These are phyloP conservation scores for Laspeyria flexula DNA, from an alignment of 2,888 invertebrate genomes.

Conservation along the genomic window DNA sequence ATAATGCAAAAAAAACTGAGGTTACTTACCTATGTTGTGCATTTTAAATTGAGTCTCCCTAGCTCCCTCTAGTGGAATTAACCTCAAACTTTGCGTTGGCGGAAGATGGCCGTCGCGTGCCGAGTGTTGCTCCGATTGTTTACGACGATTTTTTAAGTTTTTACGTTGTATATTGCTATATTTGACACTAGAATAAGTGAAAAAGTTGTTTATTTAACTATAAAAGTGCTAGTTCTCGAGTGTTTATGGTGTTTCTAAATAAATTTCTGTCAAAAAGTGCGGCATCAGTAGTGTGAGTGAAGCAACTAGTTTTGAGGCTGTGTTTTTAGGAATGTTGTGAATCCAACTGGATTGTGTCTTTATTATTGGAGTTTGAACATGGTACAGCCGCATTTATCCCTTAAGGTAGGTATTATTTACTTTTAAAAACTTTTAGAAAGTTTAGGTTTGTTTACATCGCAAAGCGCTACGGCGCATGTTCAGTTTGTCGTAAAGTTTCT, in stretches of 20 bases:
- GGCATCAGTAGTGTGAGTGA: constrained; percentile 67
- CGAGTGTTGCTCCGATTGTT: constrained; percentile 80
- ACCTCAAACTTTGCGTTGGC: constrained; percentile 74
- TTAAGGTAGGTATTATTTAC: constrained; percentile 65
- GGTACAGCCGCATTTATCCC: constrained; percentile 54
- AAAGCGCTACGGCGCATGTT: constrained; percentile 75
- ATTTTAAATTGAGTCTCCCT: constrained; percentile 7
- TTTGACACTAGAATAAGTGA: constrained; percentile 56
- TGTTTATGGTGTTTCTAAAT: constrained; percentile 56
- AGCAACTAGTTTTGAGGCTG: constrained; percentile 78
- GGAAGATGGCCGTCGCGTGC: constrained; percentile 85
- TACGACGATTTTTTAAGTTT: constrained; percentile 77
- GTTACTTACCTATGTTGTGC: not conserved
- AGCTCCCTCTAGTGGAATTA: constrained; percentile 70
- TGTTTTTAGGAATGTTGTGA: constrained; percentile 83
- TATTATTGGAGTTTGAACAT: constrained; percentile 62
- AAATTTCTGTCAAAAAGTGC: constrained; percentile 77
- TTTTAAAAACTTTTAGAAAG: constrained; percentile 66
- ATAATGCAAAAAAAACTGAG: not conserved
- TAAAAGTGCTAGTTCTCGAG: constrained; percentile 50
- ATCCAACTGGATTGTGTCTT: constrained; percentile 77
- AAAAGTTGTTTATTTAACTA: constrained; percentile 53
- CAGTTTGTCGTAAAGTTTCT: constrained; percentile 46
- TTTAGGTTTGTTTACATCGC: constrained; percentile 76
- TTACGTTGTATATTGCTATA: constrained; percentile 58